Percentiles rank a stretch among this genome's conserved stretches.
Evolutionary conservation across 2,113 vertebrate species (phyloP).

Genomic region (Gobius niger): DNA sequence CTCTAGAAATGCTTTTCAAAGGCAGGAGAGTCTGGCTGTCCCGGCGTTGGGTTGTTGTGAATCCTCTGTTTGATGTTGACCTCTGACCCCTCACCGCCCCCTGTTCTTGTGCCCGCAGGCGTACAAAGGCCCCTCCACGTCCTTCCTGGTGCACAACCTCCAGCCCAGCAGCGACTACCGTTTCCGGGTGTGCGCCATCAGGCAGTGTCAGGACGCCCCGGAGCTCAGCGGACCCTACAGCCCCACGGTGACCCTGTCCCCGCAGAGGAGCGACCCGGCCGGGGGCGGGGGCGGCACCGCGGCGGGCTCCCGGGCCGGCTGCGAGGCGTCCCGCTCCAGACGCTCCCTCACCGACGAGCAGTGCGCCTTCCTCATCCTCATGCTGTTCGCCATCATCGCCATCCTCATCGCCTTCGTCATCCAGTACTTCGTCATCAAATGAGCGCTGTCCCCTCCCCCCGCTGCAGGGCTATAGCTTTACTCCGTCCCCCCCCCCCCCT

Average conservation of each 20-base stretch:
- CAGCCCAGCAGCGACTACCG: conserved; percentile 92
- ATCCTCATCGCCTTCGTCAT: conserved; percentile 96
- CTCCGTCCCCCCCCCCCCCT: conserved; percentile 11
- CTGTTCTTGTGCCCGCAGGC: conserved; percentile 67
- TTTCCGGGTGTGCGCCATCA: conserved; percentile 88
- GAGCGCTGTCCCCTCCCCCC: conserved; percentile 58
- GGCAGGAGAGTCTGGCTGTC: no score
- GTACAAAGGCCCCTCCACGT: conserved; percentile 86
- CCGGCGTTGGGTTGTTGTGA: no score
- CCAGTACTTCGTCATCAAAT: conserved; percentile 98
- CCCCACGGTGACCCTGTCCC: conserved; percentile 84
- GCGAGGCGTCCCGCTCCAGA: conserved; percentile 75
- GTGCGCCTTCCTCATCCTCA: conserved; percentile 94
- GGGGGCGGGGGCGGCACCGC: conserved; percentile 66
- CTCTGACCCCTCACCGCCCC: background rate
- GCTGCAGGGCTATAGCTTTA: conserved; percentile 72
- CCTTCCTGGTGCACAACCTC: conserved; percentile 84
- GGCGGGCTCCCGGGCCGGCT: conserved; percentile 71
- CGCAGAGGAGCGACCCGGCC: conserved; percentile 79
- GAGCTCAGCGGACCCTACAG: conserved; percentile 93
- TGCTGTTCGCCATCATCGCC: conserved; percentile 90
- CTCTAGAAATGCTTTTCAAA: no score
- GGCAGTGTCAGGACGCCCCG: conserved; percentile 87
- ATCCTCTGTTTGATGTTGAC: no score
- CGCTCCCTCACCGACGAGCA: conserved; percentile 91